Conservation (phyloP, 2,888 invertebrate species). For the Melieria crassipennis region DNA sequence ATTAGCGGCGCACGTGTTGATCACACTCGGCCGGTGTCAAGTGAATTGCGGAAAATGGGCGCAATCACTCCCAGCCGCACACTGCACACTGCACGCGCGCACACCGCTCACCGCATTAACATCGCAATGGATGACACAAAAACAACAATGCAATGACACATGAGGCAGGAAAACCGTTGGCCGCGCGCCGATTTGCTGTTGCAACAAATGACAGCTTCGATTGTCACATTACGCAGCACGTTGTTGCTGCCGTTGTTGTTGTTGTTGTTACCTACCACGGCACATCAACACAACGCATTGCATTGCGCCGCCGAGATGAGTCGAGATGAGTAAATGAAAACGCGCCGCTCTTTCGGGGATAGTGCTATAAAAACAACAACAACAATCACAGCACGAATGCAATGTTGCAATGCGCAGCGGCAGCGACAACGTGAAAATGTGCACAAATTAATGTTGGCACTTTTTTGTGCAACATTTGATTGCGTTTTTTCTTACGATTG, state of each 20-base stretch:
- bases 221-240: conserved; percentile 46
- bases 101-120: background rate
- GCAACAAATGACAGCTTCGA: conserved; percentile 43
- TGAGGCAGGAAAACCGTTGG: conserved; percentile 2
- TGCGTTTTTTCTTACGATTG: background rate
- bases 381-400: background rate
- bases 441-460: conserved; percentile 30
- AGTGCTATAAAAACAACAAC: background rate
- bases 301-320: conserved; percentile 3
- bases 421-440: conserved; percentile 30
- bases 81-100: conserved; percentile 14
- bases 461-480: conserved; percentile 7
- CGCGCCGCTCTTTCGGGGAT: conserved; percentile 1
- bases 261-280: background rate
- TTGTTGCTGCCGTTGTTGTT: conserved; percentile 17
- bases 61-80: background rate
- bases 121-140: conserved; percentile 19
- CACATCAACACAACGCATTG: conserved; percentile 6
- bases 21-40: conserved; percentile 34
- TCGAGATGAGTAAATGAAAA: conserved; percentile 1
- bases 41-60: conserved; percentile 23
- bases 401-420: background rate
- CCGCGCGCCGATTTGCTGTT: conserved; percentile 6
- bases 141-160: conserved; percentile 5
- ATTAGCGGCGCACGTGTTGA: conserved; percentile 40